Conservation (phyloP, 2,888 invertebrate species). For the Agrilus biguttatus region DNA sequence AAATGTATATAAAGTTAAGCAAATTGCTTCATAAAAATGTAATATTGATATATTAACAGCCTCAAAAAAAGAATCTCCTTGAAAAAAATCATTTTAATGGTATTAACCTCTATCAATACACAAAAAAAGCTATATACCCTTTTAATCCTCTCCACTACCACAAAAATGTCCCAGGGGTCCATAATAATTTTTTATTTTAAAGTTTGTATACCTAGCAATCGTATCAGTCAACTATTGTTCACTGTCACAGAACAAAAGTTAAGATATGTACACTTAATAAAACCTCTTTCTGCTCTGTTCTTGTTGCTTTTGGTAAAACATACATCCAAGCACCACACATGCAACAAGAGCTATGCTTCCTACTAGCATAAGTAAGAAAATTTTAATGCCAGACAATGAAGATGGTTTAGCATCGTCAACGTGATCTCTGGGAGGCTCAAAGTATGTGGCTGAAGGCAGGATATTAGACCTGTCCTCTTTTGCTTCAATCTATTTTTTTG, state of each 20-base stretch:
- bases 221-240: too few relatives aligned
- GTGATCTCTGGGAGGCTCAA: slow-evolving; percentile 84
- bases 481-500: slow-evolving; percentile 3
- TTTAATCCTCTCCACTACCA: too few relatives aligned
- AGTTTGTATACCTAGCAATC: too few relatives aligned
- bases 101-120: too few relatives aligned
- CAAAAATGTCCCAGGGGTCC: too few relatives aligned
- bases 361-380: slow-evolving; percentile 76
- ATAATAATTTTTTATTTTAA: too few relatives aligned
- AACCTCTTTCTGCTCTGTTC: slow-evolving; percentile 81
- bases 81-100: too few relatives aligned
- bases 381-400: slow-evolving; percentile 78
- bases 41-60: too few relatives aligned
- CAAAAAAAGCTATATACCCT: too few relatives aligned
- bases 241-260: neutral
- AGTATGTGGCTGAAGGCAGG: slow-evolving; percentile 75
- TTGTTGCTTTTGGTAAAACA: slow-evolving; percentile 86
- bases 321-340: slow-evolving; percentile 73
- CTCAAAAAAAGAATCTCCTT: too few relatives aligned
- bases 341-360: slow-evolving; percentile 72
- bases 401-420: slow-evolving; percentile 76
- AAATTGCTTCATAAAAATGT: too few relatives aligned
- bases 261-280: slow-evolving; percentile 33
- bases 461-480: slow-evolving; percentile 68
- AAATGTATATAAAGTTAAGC: too few relatives aligned